A percentile compares a stretch with the other conserved stretches of the same genome.
Conservation (phyloP, 2,888 invertebrate species). For the Tachina lurida region DNA sequence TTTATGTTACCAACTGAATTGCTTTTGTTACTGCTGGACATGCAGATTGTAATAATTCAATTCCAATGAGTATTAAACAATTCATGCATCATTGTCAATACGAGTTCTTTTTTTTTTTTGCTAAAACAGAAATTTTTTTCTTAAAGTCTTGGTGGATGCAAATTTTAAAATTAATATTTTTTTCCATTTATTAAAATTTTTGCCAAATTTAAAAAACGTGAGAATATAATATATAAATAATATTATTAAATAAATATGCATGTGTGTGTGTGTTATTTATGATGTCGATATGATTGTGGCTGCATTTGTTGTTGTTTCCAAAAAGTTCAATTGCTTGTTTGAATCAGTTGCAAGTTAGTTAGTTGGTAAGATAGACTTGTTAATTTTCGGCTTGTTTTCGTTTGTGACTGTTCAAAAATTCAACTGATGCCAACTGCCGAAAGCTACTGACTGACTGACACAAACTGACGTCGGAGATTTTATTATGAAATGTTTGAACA, state of each 20-base stretch:
- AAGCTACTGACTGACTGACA: slow-evolving; percentile 37
- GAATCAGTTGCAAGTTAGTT: not conserved
- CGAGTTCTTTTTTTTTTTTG: slow-evolving; percentile 42
- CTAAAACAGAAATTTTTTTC: not conserved
- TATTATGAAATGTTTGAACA: slow-evolving; percentile 29
- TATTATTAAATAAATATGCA: slow-evolving; percentile 39
- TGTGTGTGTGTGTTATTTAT: slow-evolving; percentile 4
- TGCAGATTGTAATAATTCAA: slow-evolving; percentile 56
- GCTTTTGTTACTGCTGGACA: slow-evolving; percentile 26
- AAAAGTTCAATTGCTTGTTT: slow-evolving; percentile 33
- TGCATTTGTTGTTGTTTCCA: not conserved
- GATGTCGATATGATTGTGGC: not conserved
- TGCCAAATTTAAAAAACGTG: slow-evolving; percentile 68
- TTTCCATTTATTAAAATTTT: slow-evolving; percentile 45
- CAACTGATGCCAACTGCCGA: slow-evolving; percentile 43
- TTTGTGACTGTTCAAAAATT: slow-evolving; percentile 6
- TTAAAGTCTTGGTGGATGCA: slow-evolving; percentile 2
- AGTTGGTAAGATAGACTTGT: slow-evolving; percentile 12
- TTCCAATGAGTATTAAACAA: slow-evolving; percentile 66
- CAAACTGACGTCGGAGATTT: slow-evolving; percentile 16
- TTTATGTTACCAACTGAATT: slow-evolving; percentile 4
- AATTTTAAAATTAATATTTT: slow-evolving; percentile 66
- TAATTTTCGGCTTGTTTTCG: not conserved
- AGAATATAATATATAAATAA: slow-evolving; percentile 60
- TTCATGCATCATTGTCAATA: slow-evolving; percentile 73